Conservation (phyloP, 2,113 vertebrate genomes). For the Empidonax alnorum region DNA sequence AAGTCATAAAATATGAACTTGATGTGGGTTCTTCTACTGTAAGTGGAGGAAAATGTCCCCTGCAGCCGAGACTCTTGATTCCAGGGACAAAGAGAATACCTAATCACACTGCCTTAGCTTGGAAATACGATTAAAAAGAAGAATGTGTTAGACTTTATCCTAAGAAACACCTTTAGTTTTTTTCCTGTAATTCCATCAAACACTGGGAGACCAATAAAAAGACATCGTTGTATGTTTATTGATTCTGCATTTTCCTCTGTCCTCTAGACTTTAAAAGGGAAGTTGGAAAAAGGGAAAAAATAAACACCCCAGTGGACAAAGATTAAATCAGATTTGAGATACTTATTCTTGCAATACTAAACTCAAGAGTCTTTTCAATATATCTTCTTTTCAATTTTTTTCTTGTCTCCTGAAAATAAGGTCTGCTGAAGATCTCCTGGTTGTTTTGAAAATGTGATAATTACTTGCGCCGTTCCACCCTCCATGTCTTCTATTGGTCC, state of each 20-base stretch:
- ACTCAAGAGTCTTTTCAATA: background rate
- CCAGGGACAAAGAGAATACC: background rate
- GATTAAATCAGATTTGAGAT: slow-evolving; percentile 4
- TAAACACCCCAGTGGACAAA: background rate
- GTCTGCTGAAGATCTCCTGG: background rate
- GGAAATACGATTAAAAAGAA: slow-evolving; percentile 15
- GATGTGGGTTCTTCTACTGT: background rate
- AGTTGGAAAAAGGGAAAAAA: background rate
- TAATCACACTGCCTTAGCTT: background rate
- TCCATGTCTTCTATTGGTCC: background rate
- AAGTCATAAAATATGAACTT: slow-evolving; percentile 28
- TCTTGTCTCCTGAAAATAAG: background rate
- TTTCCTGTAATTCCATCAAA: background rate
- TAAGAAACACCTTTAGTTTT: background rate
- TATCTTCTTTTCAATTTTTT: background rate
- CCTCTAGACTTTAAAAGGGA: background rate
- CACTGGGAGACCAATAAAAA: background rate
- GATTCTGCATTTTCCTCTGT: background rate
- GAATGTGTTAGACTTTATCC: background rate
- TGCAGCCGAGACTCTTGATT: background rate
- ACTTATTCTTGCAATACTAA: slow-evolving; percentile 3
- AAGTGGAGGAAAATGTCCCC: background rate
- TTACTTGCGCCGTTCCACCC: background rate
- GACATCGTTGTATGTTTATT: background rate
- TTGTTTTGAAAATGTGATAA: background rate